Evolutionary conservation across 2,113 vertebrate genomes (phyloP).

Genomic region (Osmerus mordax): DNA sequence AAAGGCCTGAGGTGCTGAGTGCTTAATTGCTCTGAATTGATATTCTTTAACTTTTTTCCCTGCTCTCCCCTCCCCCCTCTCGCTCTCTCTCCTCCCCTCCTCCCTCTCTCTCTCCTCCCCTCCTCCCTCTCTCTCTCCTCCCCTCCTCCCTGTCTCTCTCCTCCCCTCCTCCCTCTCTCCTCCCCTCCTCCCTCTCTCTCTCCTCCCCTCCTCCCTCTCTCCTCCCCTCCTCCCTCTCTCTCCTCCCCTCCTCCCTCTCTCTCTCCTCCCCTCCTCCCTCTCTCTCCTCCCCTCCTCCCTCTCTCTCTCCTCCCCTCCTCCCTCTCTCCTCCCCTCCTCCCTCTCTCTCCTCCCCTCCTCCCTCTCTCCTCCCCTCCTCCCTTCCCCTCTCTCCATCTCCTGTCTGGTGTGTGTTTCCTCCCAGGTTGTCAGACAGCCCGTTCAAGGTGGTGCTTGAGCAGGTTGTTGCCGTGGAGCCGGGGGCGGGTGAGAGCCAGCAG

Average conservation of each 20-base stretch:
- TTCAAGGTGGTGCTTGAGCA: constrained; percentile 89
- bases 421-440: constrained; percentile 80
- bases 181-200: not conserved
- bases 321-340: not conserved
- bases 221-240: not conserved
- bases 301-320: not conserved
- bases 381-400: not conserved
- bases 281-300: not conserved
- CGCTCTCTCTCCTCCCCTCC: too few relatives aligned
- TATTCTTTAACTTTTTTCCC: not conserved
- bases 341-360: not conserved
- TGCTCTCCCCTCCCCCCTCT: not conserved
- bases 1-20: too few relatives aligned
- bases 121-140: not conserved
- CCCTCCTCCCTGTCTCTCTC: not conserved
- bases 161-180: not conserved
- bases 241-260: too few relatives aligned
- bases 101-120: too few relatives aligned
- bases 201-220: not conserved
- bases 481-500: constrained; percentile 52
- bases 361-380: not conserved
- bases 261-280: not conserved
- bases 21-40: not conserved
- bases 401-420: not conserved
- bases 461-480: constrained; percentile 70